A percentile compares a stretch with the other conserved stretches of the same genome.
Conservation (phyloP, 64 coral and sea anemone genomes). For the Montipora efflorescens region DNA sequence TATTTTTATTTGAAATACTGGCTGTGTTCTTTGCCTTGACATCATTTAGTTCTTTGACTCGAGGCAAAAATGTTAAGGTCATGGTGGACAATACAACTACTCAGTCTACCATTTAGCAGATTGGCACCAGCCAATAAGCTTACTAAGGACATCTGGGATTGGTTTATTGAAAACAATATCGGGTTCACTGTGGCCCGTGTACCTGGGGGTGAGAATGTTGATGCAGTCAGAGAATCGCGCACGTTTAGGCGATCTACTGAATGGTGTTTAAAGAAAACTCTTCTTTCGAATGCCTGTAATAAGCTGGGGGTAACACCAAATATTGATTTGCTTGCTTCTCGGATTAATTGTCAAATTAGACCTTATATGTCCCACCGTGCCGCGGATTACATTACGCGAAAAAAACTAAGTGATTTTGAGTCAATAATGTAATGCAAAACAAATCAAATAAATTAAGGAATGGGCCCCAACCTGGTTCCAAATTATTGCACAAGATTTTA, state of each 20-base stretch:
- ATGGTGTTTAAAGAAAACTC: conserved; percentile 50
- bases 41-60: not conserved
- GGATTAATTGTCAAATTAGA: conserved; percentile 13
- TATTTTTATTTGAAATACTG: conserved; percentile 27
- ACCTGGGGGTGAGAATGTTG: conserved; percentile 12
- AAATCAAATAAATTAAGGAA: too few relatives aligned
- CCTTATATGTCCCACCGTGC: too few relatives aligned
- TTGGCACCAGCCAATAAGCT: conserved; percentile 68
- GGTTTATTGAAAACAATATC: conserved; percentile 44
- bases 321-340: conserved; percentile 33
- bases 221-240: conserved; percentile 60
- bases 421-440: too few relatives aligned
- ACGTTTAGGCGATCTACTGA: conserved; percentile 28
- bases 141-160: conserved; percentile 47
- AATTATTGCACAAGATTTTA: too few relatives aligned
- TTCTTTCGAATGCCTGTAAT: not conserved
- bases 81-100: conserved; percentile 76
- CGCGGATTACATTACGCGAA: conserved; percentile 13
- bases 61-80: not conserved
- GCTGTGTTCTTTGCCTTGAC: conserved; percentile 68
- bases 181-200: conserved; percentile 28
- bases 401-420: too few relatives aligned
- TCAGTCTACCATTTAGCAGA: conserved; percentile 35
- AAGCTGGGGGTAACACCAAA: conserved; percentile 28
- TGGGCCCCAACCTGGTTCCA: too few relatives aligned